These are phyloP conservation scores for Pygoscelis adeliae DNA, from an alignment of 2,113 vertebrate genomes.

Conservation along the genomic window DNA sequence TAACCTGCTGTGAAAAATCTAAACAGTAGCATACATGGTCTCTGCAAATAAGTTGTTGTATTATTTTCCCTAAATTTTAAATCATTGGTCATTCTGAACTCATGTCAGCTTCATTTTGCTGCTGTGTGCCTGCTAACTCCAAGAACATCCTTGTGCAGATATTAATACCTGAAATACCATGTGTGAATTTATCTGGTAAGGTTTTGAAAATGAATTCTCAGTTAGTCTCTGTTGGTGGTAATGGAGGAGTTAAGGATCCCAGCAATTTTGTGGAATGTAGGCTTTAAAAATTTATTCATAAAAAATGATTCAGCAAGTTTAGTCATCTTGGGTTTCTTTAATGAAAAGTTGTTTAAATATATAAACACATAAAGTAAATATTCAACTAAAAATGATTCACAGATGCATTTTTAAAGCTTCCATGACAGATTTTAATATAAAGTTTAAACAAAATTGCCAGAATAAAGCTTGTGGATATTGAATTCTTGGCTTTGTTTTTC, in stretches of 20 bases:
- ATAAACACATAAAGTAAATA: conserved; percentile 25
- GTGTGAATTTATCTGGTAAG: not conserved
- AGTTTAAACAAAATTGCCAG: conserved; percentile 14
- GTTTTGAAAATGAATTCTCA: not conserved
- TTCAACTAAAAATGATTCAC: not conserved
- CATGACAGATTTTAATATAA: conserved; percentile 1
- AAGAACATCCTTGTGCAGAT: conserved; percentile 6
- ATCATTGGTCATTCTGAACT: conserved; percentile 2
- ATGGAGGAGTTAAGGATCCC: conserved; percentile 23
- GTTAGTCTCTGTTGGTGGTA: not conserved
- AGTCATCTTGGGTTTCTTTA: not conserved
- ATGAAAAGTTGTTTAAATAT: conserved; percentile 35
- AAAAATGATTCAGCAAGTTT: not conserved
- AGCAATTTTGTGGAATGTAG: not conserved
- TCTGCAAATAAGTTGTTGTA: conserved; percentile 13
- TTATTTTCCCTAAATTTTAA: conserved; percentile 48
- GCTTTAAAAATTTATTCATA: not conserved
- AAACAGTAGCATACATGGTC: not conserved
- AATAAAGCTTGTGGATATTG: not conserved
- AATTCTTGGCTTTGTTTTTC: not conserved
- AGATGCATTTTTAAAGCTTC: conserved; percentile 37
- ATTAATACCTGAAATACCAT: not conserved
- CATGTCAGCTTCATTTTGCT: conserved; percentile 8
- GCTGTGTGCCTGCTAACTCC: not conserved
- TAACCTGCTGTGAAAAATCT: conserved; percentile 28